Evolutionary conservation across 37 sponge, comb jelly and placozoan species (phyloP).

Genomic region (Eunapius fragilis): DNA sequence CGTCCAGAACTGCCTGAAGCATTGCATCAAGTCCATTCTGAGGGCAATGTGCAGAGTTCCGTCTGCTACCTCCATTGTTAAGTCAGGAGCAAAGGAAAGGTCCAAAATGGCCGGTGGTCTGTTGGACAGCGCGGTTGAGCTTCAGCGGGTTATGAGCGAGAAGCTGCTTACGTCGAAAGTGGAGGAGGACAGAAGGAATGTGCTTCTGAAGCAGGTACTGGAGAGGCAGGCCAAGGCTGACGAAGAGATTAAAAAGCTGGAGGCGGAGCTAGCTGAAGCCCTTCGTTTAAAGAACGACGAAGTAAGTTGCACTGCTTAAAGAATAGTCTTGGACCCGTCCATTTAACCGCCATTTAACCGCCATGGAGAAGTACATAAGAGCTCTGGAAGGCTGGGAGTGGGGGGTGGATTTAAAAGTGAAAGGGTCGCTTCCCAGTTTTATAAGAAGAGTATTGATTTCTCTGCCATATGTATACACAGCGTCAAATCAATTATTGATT

Average conservation of each 20-base stretch:
- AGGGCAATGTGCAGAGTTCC: conserved; percentile 68
- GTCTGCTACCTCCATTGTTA: conserved; percentile 48
- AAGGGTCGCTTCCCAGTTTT: too few species aligned
- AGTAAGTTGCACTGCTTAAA: conserved; percentile 1
- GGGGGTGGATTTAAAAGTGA: too few species aligned
- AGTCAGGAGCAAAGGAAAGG: conserved; percentile 7
- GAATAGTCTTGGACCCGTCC: too few species aligned
- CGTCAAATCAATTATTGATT: too few species aligned
- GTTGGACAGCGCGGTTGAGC: conserved; percentile 16
- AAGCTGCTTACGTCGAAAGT: conserved; percentile 75
- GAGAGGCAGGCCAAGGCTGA: conserved; percentile 56
- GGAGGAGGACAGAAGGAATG: conserved; percentile 76
- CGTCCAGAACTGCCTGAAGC: conserved; percentile 43
- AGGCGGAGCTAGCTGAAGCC: conserved; percentile 71
- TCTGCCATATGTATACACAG: too few species aligned
- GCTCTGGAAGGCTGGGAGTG: too few species aligned
- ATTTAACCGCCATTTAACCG: too few species aligned
- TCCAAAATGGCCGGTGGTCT: neutral
- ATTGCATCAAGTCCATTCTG: conserved; percentile 64
- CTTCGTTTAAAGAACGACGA: conserved; percentile 46
- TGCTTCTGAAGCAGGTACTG: conserved; percentile 52
- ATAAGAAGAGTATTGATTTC: too few species aligned
- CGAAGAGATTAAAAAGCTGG: conserved; percentile 68
- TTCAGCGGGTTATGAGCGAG: conserved; percentile 68
- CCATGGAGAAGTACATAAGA: too few species aligned